Evolutionary conservation across 2,888 invertebrate genomes (phyloP), one percentile per base, ranked within the genome.

Genomic region (Lycia hirtaria): DNA sequence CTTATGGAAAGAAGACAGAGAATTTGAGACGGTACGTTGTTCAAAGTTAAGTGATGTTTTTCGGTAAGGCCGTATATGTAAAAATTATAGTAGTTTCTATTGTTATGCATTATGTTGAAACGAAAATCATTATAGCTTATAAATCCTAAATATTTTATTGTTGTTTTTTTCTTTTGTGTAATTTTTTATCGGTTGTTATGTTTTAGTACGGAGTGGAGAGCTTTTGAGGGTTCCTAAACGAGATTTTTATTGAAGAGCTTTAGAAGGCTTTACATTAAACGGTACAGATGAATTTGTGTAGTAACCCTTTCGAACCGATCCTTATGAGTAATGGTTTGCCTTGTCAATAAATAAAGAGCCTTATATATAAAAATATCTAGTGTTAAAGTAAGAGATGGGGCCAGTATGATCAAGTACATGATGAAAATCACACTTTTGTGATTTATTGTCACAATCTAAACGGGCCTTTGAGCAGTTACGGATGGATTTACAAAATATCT

Each of bases 151-250:
- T 70, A 67, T 71, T 68, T 68, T 67, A 73, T 81, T 81, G 82
- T 87, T 86, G 74, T 65, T 71, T 80, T 81, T 60, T 81, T 65
- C 71, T 80, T 81, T 60, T 81, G 72, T 80, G 76, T 79, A 80
- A 83, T 80, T 71, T 78, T 87, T 85, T 84, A 83, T 82, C 71
- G 54, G 72, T 83, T 85, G 87, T 88, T 88, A 85, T 69, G 79
- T 85, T 81, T 80, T 75, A 65, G 71, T 69, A 65, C 37, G 60
- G 73, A 70, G 71, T 72, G 66, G 68, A 69, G 75, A 80, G 80
- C 78, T 80, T 47, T 77, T 35, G 60, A 76, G 63, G 73, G 85
- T 87, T 88, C 85, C 86, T 87, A 48, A 35, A 81, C 67, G 70
- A 76, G 54, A 73, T 78, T 74, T n/a, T 73, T 71, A 73, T 69